Conservation (phyloP, 2,888 invertebrate genomes). For the Chorisops tibialis region DNA sequence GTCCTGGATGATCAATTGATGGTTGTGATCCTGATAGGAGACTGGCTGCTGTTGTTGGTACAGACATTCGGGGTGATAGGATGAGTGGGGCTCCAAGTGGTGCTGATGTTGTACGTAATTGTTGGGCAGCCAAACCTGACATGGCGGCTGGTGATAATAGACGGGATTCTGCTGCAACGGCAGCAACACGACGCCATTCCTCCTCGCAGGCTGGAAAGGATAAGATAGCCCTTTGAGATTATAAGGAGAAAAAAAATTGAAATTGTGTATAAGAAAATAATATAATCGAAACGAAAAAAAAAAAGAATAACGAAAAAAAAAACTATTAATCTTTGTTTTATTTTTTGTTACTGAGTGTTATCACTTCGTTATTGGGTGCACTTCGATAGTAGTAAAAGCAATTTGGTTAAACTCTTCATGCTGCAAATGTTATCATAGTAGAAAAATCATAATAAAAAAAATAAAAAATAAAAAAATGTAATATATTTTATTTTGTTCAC, state of each 20-base stretch:
- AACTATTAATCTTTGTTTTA: conserved; percentile 10
- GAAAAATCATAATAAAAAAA: conserved; percentile 1
- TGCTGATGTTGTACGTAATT: conserved; percentile 65
- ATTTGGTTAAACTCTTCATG: conserved; percentile 4
- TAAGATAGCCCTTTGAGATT: conserved; percentile 18
- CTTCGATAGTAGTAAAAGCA: background rate
- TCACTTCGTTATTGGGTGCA: conserved; percentile 1
- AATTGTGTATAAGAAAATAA: conserved; percentile 10
- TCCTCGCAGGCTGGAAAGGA: conserved; percentile 69
- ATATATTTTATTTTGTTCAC: background rate
- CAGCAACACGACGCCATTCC: conserved; percentile 80
- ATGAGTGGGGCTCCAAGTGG: conserved; percentile 88
- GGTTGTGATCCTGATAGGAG: conserved; percentile 60
- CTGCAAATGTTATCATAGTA: conserved; percentile 6
- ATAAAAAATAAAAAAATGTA: background rate
- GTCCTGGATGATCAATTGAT: conserved; percentile 65
- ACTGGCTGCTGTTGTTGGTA: conserved; percentile 69
- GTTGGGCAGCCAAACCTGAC: conserved; percentile 63
- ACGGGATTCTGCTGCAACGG: conserved; percentile 77
- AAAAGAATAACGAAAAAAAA: conserved; percentile 17
- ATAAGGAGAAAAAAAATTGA: conserved; percentile 6
- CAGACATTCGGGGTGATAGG: conserved; percentile 84
- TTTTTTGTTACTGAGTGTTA: background rate
- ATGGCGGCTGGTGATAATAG: conserved; percentile 58
- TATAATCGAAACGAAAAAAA: conserved; percentile 9